A percentile compares a stretch with the other conserved stretches of the same genome.
Evolutionary conservation across 2,888 invertebrate genomes (phyloP).

Genomic region (Sussaba pulchella): DNA sequence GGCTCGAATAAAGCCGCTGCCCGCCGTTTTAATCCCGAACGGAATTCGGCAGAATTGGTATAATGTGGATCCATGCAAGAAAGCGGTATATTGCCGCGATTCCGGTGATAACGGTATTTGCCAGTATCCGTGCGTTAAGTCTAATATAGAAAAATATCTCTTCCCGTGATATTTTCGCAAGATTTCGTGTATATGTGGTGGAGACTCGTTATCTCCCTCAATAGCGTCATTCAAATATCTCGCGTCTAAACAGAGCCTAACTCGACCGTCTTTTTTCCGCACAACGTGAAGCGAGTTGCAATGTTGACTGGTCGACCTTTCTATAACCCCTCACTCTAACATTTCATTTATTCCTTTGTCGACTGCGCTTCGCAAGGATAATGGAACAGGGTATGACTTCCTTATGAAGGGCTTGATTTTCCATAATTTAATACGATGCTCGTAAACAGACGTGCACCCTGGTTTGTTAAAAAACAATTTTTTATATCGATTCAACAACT

Average conservation of each 20-base stretch:
- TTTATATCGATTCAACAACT: conserved; percentile 24
- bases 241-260: conserved; percentile 18
- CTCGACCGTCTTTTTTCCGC: conserved; percentile 5
- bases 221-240: conserved; percentile 22
- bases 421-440: conserved; percentile 18
- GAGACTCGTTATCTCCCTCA: conserved; percentile 21
- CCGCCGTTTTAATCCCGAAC: no score
- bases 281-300: background rate
- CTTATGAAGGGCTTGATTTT: background rate
- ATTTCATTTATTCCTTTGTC: conserved; percentile 21
- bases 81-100: conserved; percentile 2
- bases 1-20: background rate
- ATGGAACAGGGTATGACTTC: conserved; percentile 17
- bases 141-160: conserved; percentile 5
- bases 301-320: background rate
- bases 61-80: no score
- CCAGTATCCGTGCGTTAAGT: conserved; percentile 24
- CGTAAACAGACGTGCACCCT: background rate
- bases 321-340: conserved; percentile 6
- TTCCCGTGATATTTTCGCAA: conserved; percentile 19
- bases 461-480: conserved; percentile 27
- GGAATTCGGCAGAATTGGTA: no score
- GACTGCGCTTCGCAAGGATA: background rate
- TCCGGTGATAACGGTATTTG: background rate
- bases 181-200: conserved; percentile 23